A percentile compares a stretch with the other conserved stretches of the same genome.
These are phyloP conservation scores for Diloba caeruleocephala DNA, from an alignment of 2,888 invertebrate genomes.

Conservation along the genomic window DNA sequence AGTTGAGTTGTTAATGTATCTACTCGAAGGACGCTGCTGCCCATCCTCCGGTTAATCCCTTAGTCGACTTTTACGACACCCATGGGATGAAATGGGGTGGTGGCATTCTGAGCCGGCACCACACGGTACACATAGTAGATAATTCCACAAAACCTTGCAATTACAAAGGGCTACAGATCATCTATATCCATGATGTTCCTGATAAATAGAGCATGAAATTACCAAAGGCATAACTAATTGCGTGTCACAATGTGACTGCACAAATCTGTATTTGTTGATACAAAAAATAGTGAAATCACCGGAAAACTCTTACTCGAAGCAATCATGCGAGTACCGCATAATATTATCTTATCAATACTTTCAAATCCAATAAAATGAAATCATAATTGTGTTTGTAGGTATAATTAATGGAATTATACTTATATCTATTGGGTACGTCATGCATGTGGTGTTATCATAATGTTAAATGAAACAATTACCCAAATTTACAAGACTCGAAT, in stretches of 20 bases:
- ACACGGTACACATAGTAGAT: too few relatives aligned
- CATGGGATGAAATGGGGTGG: too few relatives aligned
- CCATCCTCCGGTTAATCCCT: too few relatives aligned
- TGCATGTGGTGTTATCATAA: slow-evolving; percentile 5
- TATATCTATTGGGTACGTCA: slow-evolving; percentile 1
- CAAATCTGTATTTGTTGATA: slow-evolving; percentile 16
- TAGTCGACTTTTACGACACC: too few relatives aligned
- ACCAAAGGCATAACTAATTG: slow-evolving; percentile 53
- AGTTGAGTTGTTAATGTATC: too few relatives aligned
- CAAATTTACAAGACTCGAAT: too few relatives aligned
- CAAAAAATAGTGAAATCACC: slow-evolving; percentile 14
- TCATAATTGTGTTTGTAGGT: slow-evolving; percentile 8
- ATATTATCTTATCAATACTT: slow-evolving; percentile 17
- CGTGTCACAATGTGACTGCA: slow-evolving; percentile 22
- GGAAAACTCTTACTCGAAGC: neutral
- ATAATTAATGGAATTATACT: neutral
- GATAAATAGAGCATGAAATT: slow-evolving; percentile 63
- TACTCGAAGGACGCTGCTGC: too few relatives aligned
- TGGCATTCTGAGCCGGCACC: too few relatives aligned
- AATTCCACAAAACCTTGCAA: slow-evolving; percentile 28
- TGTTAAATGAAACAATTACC: neutral
- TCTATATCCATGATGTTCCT: slow-evolving; percentile 51
- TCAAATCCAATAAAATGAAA: slow-evolving; percentile 7
- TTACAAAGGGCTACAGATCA: slow-evolving; percentile 51
- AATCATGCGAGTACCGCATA: neutral